A percentile compares a stretch with the other conserved stretches of the same genome.
Conservation (phyloP, 1,140 invertebrate genomes). For the Rhagoletis pomonella region DNA sequence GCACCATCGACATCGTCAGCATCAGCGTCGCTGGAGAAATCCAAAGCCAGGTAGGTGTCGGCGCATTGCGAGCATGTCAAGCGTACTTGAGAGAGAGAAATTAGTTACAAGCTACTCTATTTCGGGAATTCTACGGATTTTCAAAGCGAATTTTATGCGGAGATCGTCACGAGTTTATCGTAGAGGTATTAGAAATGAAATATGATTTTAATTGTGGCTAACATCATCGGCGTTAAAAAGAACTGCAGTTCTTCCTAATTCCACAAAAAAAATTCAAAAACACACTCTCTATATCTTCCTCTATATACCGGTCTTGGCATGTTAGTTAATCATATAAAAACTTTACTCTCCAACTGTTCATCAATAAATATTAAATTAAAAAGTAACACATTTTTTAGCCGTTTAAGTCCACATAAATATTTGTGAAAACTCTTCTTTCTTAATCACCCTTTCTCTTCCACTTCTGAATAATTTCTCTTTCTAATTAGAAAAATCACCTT, state of each 20-base stretch:
- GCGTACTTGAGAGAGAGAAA: neutral
- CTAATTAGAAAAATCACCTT: conserved; percentile 71
- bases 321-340: too few relatives aligned
- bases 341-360: too few relatives aligned
- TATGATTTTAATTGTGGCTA: too few relatives aligned
- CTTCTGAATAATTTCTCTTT: conserved; percentile 43
- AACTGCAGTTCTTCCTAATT: too few relatives aligned
- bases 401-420: neutral
- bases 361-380: neutral
- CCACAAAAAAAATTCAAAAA: too few relatives aligned
- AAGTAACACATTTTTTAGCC: neutral
- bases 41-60: conserved; percentile 63
- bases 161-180: too few relatives aligned
- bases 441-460: neutral
- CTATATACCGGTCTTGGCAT: too few relatives aligned
- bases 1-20: conserved; percentile 60
- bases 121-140: too few relatives aligned
- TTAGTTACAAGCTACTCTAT: neutral
- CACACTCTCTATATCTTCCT: too few relatives aligned
- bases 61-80: neutral
- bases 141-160: too few relatives aligned
- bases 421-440: neutral
- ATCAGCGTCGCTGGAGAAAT: conserved; percentile 63
- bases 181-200: too few relatives aligned
- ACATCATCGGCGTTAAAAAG: too few relatives aligned